Conservation (phyloP, 2,888 invertebrate species). For the Stenoptilia bipunctidactyla region DNA sequence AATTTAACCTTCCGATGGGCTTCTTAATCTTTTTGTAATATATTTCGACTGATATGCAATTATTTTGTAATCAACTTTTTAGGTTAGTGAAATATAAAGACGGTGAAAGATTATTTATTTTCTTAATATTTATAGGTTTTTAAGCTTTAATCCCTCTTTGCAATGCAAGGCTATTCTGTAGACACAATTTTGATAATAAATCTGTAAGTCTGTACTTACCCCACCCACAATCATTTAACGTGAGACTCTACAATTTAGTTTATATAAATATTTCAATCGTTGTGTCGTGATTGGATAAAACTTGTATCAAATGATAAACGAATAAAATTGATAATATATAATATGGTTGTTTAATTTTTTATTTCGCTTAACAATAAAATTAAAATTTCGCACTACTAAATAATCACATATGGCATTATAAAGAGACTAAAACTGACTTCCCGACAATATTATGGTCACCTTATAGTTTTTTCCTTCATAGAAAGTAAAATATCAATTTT, state of each 20-base stretch:
- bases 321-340: too few species aligned
- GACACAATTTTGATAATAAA: neutral
- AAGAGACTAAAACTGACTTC: too few species aligned
- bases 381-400: too few species aligned
- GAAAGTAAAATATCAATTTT: too few species aligned
- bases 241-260: slow-evolving; percentile 6
- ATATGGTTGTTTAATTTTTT: too few species aligned
- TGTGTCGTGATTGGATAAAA: slow-evolving; percentile 8
- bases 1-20: slow-evolving; percentile 12
- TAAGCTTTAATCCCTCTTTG: neutral
- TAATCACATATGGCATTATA: too few species aligned
- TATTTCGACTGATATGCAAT: slow-evolving; percentile 38
- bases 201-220: slow-evolving; percentile 5
- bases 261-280: neutral
- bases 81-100: slow-evolving; percentile 16
- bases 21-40: slow-evolving; percentile 32
- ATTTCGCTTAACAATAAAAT: too few species aligned
- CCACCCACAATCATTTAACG: slow-evolving; percentile 17
- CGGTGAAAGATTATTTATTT: slow-evolving; percentile 14
- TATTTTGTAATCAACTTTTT: slow-evolving; percentile 29
- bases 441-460: too few species aligned
- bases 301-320: slow-evolving; percentile 12
- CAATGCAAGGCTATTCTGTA: slow-evolving; percentile 4
- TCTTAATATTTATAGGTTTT: slow-evolving; percentile 4
- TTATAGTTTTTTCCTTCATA: too few species aligned